Base-by-base conservation (phyloP, 2,888 invertebrate genomes). In the Perizoma affinitatum region DNA sequence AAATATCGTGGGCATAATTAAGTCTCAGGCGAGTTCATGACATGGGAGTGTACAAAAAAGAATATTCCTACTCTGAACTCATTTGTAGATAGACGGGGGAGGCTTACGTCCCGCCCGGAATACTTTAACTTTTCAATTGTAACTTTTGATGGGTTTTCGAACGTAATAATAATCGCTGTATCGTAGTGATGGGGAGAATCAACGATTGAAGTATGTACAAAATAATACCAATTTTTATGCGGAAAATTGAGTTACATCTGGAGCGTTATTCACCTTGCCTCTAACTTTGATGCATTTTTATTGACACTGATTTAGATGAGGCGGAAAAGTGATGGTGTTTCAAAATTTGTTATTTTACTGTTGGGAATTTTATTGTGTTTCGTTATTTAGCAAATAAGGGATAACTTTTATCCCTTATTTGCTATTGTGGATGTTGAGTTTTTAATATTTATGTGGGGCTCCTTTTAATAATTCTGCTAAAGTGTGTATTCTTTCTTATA, bases 81-180 rank as follows among this genome's bases (percentile, higher is more conserved):
- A 89, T 90, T 90, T 90, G 88, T 84, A 86, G 84, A 85, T 86
- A 85, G 85, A 71, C 68, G 69, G 72, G 86, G 88, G 88, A 83
- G 87, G 82, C 83, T 82, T 80, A 83, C 56, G 83, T 86, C 86
- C 89, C 90, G 76, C 82, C 77, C 84, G 90, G 91, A 83, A 90
- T 90, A 90, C 92, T 91, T 91, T 92, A 92, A 91, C 91, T 92
- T 91, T 92, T 92, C 92, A 92, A 92, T 92, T 92, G 91, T 88
- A 91, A 92, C 91, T 92, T 92, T 88, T 91, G 92, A 91, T 92
- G 91, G 91, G 88, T 91, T 91, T 91, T 88, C 90, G 87, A 91
- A 91, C 87, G 89, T 87, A 91, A 91, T 91, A 91, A 92, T 91
- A 92, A 91, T 91, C 88, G 88, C 78, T 81, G 82, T 86, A 88